Base-by-base conservation (phyloP, 2,888 invertebrate species). In the Ethmia dodecea region DNA sequence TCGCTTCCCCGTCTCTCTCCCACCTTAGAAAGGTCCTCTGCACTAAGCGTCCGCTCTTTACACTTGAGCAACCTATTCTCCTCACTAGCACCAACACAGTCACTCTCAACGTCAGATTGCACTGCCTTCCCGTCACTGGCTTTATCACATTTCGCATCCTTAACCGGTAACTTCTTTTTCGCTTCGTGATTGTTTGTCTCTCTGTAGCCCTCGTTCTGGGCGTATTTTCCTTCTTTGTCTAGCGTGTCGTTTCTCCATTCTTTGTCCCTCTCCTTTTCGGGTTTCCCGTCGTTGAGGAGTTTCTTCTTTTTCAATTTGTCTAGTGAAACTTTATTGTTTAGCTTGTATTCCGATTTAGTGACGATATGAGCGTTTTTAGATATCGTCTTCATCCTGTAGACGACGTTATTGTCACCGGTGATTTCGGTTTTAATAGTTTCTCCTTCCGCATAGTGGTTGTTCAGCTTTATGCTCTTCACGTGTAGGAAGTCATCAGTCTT, bases 161-260 rank as follows among this genome's bases (percentile, higher is more conserved):
- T 62, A 49, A 70, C 48, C 38, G 84, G 77, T 61, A 81, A 64
- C 67, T 88, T 88, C 54, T 81, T 76, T 60, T 88, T 87, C 31
- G 47, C 70, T 8, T 80, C 80, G 39, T 78, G 76, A 38, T 84
- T 83, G 55, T 80, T 76, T 4, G 52, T 67, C 75, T 86, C 86
- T 84, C 86, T 80, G 65, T 86, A 86, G 36, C 86, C 86, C 43
- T 84, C 86, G 48, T 81, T 84, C 50, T 83, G 84, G 38, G 81
- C 81, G 52, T 86, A 84, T 40, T 83, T 80, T 28, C 88, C 88
- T 40, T 89, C 89, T 36, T 87, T 87, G 38, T 88, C 86, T 45
- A 88, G 67, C 44, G 83, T 63, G 55, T 89, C 89, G 60, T 88
- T 89, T 58, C 88, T 81, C 71, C 89, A 89, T 52, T 89, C 89